phyloP scores from a whole-genome alignment of 2,888 invertebrate species.

The Plusia festucae region DNA sequence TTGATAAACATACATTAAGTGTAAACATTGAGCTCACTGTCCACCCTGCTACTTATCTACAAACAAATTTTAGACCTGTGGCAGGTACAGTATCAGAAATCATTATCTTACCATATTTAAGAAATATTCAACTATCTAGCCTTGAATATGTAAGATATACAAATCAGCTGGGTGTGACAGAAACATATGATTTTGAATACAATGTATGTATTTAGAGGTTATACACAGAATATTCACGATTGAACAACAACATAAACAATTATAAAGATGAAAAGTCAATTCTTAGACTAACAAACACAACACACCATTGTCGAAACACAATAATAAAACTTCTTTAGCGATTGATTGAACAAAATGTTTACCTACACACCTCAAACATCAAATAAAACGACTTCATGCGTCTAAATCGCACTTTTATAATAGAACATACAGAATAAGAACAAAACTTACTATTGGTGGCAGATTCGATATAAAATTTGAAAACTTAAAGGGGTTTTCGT shows the following conservation, averaged over 20 bases:
- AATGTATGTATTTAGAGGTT: slow-evolving; percentile 52
- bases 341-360: slow-evolving; percentile 49
- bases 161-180: slow-evolving; percentile 59
- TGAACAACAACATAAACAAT: slow-evolving; percentile 13
- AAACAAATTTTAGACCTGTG: slow-evolving; percentile 35
- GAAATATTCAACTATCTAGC: slow-evolving; percentile 29
- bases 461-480: slow-evolving; percentile 89
- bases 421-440: slow-evolving; percentile 27
- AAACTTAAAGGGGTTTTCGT: slow-evolving; percentile 88
- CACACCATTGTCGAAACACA: slow-evolving; percentile 10
- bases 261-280: neutral
- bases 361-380: slow-evolving; percentile 36
- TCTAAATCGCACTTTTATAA: slow-evolving; percentile 11
- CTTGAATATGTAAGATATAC: slow-evolving; percentile 32
- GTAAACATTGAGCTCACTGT: slow-evolving; percentile 40
- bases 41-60: slow-evolving; percentile 36
- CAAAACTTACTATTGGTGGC: slow-evolving; percentile 86
- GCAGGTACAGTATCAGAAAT: slow-evolving; percentile 42
- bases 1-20: slow-evolving; percentile 24
- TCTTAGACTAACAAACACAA: slow-evolving; percentile 9
- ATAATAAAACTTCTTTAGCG: slow-evolving; percentile 16
- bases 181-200: slow-evolving; percentile 50
- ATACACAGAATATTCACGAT: slow-evolving; percentile 26
- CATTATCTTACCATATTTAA: slow-evolving; percentile 24
- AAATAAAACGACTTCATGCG: slow-evolving; percentile 25